Evolutionary conservation across 2,888 invertebrate species (phyloP).

Genomic region (Drosophila quasianomalipes): DNA sequence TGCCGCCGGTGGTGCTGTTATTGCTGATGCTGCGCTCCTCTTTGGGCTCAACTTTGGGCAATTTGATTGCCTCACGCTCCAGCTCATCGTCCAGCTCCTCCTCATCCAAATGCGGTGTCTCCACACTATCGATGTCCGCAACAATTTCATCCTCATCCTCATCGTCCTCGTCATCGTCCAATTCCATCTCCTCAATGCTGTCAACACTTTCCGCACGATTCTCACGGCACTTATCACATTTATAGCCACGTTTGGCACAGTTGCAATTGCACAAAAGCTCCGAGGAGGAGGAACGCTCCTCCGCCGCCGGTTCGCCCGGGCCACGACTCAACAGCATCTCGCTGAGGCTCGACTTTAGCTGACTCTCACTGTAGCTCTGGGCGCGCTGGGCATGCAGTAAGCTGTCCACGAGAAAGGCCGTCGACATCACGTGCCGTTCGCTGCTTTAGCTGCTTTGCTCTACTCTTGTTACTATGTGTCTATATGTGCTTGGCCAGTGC

Average conservation of each 20-base stretch:
- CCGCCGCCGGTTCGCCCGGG: constrained; percentile 32
- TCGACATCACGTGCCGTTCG: constrained; percentile 80
- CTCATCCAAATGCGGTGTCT: constrained; percentile 68
- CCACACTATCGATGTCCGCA: constrained; percentile 72
- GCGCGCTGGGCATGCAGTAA: constrained; percentile 83
- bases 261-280: constrained; percentile 58
- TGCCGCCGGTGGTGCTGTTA: constrained; percentile 39
- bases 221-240: constrained; percentile 77
- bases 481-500: constrained; percentile 39
- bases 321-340: constrained; percentile 83
- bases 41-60: constrained; percentile 80
- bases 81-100: constrained; percentile 72
- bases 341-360: constrained; percentile 67
- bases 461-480: constrained; percentile 10
- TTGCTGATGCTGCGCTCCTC: constrained; percentile 34
- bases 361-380: constrained; percentile 75
- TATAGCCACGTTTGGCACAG: constrained; percentile 71
- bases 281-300: constrained; percentile 25
- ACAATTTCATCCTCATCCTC: constrained; percentile 73
- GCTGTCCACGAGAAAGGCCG: constrained; percentile 85
- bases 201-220: constrained; percentile 76
- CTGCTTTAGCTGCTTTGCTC: constrained; percentile 2
- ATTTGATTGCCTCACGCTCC: constrained; percentile 66
- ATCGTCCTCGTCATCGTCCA: constrained; percentile 71
- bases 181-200: constrained; percentile 80